phyloP scores from a whole-genome alignment of 2,888 invertebrate species.

The Xylota segnis region DNA sequence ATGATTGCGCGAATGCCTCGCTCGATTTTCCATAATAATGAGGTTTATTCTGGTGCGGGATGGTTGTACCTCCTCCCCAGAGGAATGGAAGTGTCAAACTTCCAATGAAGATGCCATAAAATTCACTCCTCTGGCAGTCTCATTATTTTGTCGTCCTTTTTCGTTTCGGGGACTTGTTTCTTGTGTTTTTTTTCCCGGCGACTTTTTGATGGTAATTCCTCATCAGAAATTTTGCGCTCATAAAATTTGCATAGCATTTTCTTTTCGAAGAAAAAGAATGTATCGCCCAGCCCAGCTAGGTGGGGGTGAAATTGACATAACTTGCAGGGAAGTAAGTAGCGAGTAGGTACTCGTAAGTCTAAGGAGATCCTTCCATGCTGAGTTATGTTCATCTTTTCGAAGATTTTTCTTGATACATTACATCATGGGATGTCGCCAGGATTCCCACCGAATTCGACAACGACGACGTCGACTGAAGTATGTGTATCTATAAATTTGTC shows the following conservation, averaged over 20 bases:
- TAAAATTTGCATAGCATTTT: conserved; percentile 71
- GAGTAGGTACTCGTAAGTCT: conserved; percentile 49
- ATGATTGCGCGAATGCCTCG: conserved; percentile 70
- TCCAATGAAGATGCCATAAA: conserved; percentile 70
- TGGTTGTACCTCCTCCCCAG: conserved; percentile 25
- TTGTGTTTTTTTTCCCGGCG: conserved; percentile 46
- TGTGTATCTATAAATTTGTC: conserved; percentile 9
- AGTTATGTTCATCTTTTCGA: conserved; percentile 49
- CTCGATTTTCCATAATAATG: conserved; percentile 70
- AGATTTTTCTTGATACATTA: conserved; percentile 46
- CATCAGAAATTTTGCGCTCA: conserved; percentile 72
- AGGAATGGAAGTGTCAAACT: conserved; percentile 70
- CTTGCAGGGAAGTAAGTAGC: conserved; percentile 44
- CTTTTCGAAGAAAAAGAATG: conserved; percentile 21
- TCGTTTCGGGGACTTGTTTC: conserved; percentile 43
- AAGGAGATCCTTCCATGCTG: conserved; percentile 41
- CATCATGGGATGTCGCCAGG: conserved; percentile 37
- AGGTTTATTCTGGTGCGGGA: conserved; percentile 45
- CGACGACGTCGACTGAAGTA: conserved; percentile 9
- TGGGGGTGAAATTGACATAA: conserved; percentile 50
- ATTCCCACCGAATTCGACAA: not conserved
- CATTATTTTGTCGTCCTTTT: conserved; percentile 65
- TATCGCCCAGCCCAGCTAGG: conserved; percentile 6
- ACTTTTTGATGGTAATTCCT: conserved; percentile 72
- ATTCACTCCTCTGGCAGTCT: conserved; percentile 71